Base-by-base conservation (phyloP, 2,113 vertebrate species). In the Xiphophorus couchianus region DNA sequence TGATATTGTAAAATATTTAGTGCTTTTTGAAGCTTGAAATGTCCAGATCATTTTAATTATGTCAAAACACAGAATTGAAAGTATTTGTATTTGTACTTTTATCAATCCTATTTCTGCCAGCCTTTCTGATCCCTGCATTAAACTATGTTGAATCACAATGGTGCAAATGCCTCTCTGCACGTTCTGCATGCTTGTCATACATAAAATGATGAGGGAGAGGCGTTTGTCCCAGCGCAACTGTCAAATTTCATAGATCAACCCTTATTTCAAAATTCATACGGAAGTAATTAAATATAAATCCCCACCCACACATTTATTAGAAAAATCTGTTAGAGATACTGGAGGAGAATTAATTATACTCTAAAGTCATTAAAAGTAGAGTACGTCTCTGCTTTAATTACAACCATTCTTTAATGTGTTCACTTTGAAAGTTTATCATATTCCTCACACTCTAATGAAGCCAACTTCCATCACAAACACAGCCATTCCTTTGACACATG, bases 341-440 rank as follows among this genome's bases (percentile, higher is more conserved):
- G 86, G 31, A 61, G 80, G 82, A 78, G 75, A 88, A 92, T 93
- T 92, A 90, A 93, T 93, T 84, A 88, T 75, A 51, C 83, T 84
- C 77, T 81, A 72, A 90, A 91, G 85, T 88, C 93, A 91, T 93
- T 93, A 92, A 92, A 92, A 93, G 84, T 84, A 88, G 78, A 88
- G 77, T 78, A 79, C 54, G 68, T 88, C 83, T 84, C 78, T 66
- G 12, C 78, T 91, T 90, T 90, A 90, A 93, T 91, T 81, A 88
- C 83, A 80, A 90, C 85, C 84, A 87, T 86, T 90, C 87, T 89
- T 87, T 87, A 89, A 88, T 66, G 77, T 35, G 65, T 86, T 86
- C 82, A 64, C 79, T 90, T 89, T 84, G 74, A 81, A 82, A 91
- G 77, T 84, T 86, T 74, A 85, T 91, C 83, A 89, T 81, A 70